Evolutionary conservation across 2,888 invertebrate genomes (phyloP).

Genomic region (Cabera pusaria): DNA sequence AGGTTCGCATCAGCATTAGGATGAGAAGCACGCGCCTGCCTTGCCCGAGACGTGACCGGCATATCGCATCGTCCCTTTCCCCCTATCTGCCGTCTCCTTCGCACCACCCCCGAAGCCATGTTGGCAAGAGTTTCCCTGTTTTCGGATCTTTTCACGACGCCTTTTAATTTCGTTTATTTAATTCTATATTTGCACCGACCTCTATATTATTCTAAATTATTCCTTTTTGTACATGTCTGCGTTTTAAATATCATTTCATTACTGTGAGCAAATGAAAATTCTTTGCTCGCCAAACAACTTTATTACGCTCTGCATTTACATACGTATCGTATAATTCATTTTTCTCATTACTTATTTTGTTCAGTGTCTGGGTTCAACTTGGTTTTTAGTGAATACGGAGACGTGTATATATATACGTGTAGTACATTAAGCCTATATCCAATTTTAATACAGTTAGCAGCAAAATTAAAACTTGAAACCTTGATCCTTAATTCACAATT

Average conservation of each 20-base stretch:
- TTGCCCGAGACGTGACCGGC: slow-evolving; percentile 80
- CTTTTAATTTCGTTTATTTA: slow-evolving; percentile 76
- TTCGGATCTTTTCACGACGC: slow-evolving; percentile 71
- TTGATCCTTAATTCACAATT: too few relatives aligned
- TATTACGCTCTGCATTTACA: slow-evolving; percentile 27
- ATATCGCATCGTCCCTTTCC: slow-evolving; percentile 79
- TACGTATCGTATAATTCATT: slow-evolving; percentile 21
- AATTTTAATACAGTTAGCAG: too few relatives aligned
- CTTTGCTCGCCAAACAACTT: slow-evolving; percentile 24
- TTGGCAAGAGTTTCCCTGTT: slow-evolving; percentile 78
- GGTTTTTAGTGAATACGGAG: too few relatives aligned
- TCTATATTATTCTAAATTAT: slow-evolving; percentile 34
- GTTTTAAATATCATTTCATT: slow-evolving; percentile 26
- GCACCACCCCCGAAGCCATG: slow-evolving; percentile 75
- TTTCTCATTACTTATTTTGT: slow-evolving; percentile 14
- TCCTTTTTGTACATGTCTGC: slow-evolving; percentile 29
- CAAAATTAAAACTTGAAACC: too few relatives aligned
- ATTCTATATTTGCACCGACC: slow-evolving; percentile 52
- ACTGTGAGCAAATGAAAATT: slow-evolving; percentile 25
- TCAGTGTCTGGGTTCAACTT: slow-evolving; percentile 1
- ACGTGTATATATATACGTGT: too few relatives aligned
- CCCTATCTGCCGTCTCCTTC: slow-evolving; percentile 70
- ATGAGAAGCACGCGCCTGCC: slow-evolving; percentile 80
- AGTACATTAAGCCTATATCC: too few relatives aligned
- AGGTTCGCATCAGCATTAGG: slow-evolving; percentile 72